Percentiles rank a stretch among this genome's conserved stretches.
phyloP scores from a whole-genome alignment of 1,140 invertebrate genomes.

The Philaenus spumarius region DNA sequence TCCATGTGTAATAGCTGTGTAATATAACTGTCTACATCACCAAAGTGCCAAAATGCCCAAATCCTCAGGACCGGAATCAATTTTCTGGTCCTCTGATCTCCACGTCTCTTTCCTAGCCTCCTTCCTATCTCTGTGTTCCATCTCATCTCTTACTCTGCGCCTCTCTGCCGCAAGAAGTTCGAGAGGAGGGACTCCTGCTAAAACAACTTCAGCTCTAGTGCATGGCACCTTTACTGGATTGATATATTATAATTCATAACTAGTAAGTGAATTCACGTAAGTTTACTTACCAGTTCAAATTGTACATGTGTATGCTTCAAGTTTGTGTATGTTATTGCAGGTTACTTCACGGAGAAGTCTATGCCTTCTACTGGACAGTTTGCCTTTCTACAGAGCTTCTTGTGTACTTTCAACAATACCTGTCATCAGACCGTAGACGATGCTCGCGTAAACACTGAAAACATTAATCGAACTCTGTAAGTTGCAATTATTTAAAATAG shows the following conservation, averaged over 20 bases:
- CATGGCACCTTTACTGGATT: too few relatives aligned
- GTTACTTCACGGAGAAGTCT: slow-evolving; percentile 52
- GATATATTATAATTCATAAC: too few relatives aligned
- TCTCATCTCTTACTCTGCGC: too few relatives aligned
- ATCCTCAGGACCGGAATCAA: neutral
- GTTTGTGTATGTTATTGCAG: too few relatives aligned
- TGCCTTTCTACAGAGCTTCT: slow-evolving; percentile 46
- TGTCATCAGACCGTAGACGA: slow-evolving; percentile 38
- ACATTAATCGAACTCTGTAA: neutral
- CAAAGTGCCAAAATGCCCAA: too few relatives aligned
- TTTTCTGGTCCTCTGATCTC: neutral
- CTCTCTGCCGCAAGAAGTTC: too few relatives aligned
- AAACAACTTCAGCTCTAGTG: too few relatives aligned
- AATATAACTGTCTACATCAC: neutral
- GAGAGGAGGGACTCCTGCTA: too few relatives aligned
- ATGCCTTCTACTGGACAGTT: slow-evolving; percentile 52
- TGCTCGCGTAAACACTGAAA: slow-evolving; percentile 11
- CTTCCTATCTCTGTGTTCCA: slow-evolving; percentile 1
- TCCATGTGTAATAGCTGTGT: neutral
- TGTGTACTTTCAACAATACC: slow-evolving; percentile 52
- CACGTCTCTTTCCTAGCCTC: neutral
- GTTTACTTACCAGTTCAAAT: too few relatives aligned
- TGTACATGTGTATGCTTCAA: too few relatives aligned
- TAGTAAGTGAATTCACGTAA: too few relatives aligned
- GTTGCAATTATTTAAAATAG: too few relatives aligned